Conservation (phyloP, 2,888 invertebrate genomes). For the Ariolimax columbianus region DNA sequence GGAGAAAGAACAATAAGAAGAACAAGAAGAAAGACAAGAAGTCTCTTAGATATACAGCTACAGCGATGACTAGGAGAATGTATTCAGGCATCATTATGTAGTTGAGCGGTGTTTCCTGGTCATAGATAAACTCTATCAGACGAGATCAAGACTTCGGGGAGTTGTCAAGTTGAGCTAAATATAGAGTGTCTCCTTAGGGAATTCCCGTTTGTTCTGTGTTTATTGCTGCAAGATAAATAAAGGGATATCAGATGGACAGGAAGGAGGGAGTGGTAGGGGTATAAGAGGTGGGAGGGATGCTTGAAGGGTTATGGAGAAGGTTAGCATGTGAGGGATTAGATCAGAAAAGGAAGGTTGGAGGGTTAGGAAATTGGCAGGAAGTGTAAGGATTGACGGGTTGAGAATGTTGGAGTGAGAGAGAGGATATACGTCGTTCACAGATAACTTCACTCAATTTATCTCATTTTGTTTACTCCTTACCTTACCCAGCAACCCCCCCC, state of each 20-base stretch:
- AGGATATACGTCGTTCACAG: too few species aligned
- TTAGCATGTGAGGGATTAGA: background rate
- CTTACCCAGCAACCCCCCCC: too few species aligned
- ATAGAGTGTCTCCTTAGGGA: background rate
- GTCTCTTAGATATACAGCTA: too few species aligned
- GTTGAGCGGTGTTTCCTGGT: background rate
- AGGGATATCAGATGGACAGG: background rate
- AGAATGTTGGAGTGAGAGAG: too few species aligned
- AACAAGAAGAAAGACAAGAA: too few species aligned
- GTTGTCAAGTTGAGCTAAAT: background rate
- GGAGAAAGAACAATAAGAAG: too few species aligned
- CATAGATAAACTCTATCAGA: conserved; percentile 1
- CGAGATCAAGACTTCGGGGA: background rate
- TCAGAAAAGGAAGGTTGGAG: background rate
- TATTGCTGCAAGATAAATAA: background rate
- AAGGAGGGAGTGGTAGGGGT: background rate
- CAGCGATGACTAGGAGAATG: background rate
- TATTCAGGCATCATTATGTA: background rate
- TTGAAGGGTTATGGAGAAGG: background rate
- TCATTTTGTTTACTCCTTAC: too few species aligned
- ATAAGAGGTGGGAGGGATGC: background rate
- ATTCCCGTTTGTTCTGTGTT: background rate
- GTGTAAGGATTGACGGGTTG: too few species aligned
- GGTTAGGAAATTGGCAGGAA: background rate
- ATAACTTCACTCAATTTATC: too few species aligned